phyloP scores from a whole-genome alignment of 92 coral and sea anemone species.

The Epizoanthus illoricatus region DNA sequence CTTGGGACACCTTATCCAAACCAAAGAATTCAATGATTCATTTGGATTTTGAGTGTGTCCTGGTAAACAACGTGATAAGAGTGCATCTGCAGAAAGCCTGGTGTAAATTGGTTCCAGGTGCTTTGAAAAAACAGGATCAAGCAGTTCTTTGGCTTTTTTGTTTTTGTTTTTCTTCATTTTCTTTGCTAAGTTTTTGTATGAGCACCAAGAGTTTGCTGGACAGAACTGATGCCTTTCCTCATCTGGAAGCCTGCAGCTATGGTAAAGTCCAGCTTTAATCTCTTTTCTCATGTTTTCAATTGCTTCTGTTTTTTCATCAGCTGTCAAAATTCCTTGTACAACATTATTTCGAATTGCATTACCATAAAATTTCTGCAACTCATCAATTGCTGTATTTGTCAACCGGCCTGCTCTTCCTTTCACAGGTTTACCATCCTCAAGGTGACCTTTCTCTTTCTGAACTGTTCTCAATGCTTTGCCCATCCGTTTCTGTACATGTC shows the following conservation, averaged over 20 bases:
- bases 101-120: constrained; percentile 22
- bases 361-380: neutral
- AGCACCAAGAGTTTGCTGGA: constrained; percentile 44
- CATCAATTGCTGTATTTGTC: neutral
- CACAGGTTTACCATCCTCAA: constrained; percentile 9
- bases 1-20: constrained; percentile 56
- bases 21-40: constrained; percentile 45
- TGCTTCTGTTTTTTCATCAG: neutral
- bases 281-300: neutral
- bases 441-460: constrained; percentile 17
- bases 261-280: constrained; percentile 55
- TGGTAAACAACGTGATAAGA: constrained; percentile 46
- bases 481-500: constrained; percentile 16
- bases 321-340: constrained; percentile 1
- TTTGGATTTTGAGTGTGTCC: constrained; percentile 54
- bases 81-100: constrained; percentile 28
- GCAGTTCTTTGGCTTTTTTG: constrained; percentile 1
- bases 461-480: constrained; percentile 15
- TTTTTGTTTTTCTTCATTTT: constrained; percentile 22
- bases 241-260: constrained; percentile 47
- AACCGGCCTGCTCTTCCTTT: neutral
- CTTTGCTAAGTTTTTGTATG: constrained; percentile 26
- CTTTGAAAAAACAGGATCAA: constrained; percentile 37
- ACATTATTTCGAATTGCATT: constrained; percentile 7
- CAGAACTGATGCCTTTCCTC: constrained; percentile 47